Percentiles rank a stretch among this genome's conserved stretches.
Conservation (phyloP, 2,797 vertebrate genomes). For the Cryptoblepharus egeriae region DNA sequence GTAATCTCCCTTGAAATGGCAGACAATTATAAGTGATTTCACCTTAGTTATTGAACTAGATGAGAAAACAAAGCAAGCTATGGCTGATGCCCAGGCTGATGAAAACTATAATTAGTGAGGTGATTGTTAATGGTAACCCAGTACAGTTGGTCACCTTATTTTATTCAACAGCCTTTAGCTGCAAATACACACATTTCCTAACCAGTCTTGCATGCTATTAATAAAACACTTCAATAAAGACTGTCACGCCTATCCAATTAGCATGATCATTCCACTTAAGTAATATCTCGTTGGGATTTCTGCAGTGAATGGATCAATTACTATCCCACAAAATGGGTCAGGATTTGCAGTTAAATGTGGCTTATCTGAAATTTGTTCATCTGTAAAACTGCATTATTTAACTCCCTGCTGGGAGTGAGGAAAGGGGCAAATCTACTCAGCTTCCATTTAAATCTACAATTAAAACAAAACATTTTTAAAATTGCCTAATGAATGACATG, state of each 20-base stretch:
- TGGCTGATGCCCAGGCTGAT: background rate
- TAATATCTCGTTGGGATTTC: slow-evolving; percentile 29
- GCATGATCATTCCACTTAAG: slow-evolving; percentile 24
- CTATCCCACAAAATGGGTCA: slow-evolving; percentile 30
- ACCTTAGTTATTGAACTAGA: background rate
- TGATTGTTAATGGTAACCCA: background rate
- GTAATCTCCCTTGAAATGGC: background rate
- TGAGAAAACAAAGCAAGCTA: background rate
- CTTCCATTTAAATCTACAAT: slow-evolving; percentile 26
- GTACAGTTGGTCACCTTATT: background rate
- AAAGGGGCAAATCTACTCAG: slow-evolving; percentile 6
- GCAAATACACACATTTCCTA: background rate
- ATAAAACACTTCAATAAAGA: background rate
- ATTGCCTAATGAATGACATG: slow-evolving; percentile 10
- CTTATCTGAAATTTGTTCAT: slow-evolving; percentile 33
- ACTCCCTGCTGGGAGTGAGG: slow-evolving; percentile 17
- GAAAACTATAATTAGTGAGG: background rate
- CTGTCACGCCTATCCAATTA: background rate
- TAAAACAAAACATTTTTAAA: slow-evolving; percentile 30
- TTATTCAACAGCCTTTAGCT: background rate
- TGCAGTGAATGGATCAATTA: slow-evolving; percentile 34
- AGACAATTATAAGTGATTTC: background rate
- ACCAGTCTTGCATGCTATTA: slow-evolving; percentile 12
- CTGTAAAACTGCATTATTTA: slow-evolving; percentile 32
- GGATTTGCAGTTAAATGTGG: slow-evolving; percentile 22